Percentiles rank a stretch among this genome's conserved stretches.
Conservation (phyloP, 1,140 invertebrate species). For the Acromyrmex echinatior region DNA sequence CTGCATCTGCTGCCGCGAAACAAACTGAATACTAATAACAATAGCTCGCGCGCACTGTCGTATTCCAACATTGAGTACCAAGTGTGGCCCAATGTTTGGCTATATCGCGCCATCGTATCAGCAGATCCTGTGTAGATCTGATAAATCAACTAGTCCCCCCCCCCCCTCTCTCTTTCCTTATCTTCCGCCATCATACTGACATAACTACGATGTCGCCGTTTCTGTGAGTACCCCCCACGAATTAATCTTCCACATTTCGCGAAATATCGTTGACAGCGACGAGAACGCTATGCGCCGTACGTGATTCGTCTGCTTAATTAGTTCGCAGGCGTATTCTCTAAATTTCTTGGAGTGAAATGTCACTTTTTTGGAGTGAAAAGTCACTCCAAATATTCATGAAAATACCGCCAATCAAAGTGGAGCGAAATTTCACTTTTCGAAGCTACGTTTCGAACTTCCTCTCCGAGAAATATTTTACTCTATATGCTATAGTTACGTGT, state of each 20-base stretch:
- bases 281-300: slow-evolving; percentile 25
- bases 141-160: slow-evolving; percentile 35
- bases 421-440: no score
- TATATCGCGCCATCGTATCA: slow-evolving; percentile 33
- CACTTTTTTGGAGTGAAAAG: no score
- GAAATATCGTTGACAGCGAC: slow-evolving; percentile 53
- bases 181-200: not conserved
- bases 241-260: slow-evolving; percentile 50
- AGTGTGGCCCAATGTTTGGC: slow-evolving; percentile 54
- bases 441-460: no score
- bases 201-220: not conserved
- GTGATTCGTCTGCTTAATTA: slow-evolving; percentile 55
- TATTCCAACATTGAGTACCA: slow-evolving; percentile 73
- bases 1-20: slow-evolving; percentile 79
- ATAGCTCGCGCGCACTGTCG: slow-evolving; percentile 53
- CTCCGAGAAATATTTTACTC: no score
- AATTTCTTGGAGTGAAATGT: no score
- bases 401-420: no score
- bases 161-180: not conserved
- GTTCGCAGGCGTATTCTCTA: not conserved
- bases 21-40: slow-evolving; percentile 83
- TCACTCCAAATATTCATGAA: no score
- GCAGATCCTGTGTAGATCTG: slow-evolving; percentile 47
- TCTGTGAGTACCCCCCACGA: not conserved
- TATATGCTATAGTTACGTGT: no score